Conservation (phyloP, 2,113 vertebrate genomes). For the Indicator indicator region DNA sequence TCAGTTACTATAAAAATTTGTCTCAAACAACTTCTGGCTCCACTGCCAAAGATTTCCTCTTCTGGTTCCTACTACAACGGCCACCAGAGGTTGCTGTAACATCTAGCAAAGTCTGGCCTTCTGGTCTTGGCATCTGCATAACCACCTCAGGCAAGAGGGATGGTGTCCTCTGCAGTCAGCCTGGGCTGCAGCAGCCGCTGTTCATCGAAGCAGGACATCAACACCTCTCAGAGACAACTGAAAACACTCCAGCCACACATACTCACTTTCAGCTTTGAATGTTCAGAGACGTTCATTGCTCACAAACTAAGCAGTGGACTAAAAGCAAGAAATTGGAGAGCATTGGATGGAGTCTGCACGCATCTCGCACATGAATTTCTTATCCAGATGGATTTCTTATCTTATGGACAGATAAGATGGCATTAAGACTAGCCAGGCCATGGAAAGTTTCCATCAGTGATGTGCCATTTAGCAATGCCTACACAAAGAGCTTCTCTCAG, state of each 20-base stretch:
- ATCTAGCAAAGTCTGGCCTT: neutral
- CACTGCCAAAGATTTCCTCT: neutral
- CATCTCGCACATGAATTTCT: neutral
- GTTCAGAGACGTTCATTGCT: neutral
- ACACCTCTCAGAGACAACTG: neutral
- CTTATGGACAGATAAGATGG: neutral
- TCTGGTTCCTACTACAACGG: neutral
- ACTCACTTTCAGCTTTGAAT: neutral
- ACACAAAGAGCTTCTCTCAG: neutral
- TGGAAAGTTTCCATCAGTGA: neutral
- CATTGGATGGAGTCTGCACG: rapidly evolving
- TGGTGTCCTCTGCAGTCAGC: neutral
- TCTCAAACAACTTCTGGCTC: neutral
- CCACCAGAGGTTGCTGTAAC: slow-evolving; percentile 74
- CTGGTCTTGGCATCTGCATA: neutral
- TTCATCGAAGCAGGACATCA: neutral
- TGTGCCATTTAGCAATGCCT: neutral
- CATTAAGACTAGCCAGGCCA: neutral
- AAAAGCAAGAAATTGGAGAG: neutral
- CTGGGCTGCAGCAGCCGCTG: neutral
- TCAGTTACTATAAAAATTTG: neutral
- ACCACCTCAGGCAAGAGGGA: neutral
- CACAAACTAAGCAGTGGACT: neutral
- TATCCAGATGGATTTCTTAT: neutral
- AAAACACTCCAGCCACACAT: neutral